phyloP scores from a whole-genome alignment of 2,113 vertebrate species.

The Triplophysa siluroides region DNA sequence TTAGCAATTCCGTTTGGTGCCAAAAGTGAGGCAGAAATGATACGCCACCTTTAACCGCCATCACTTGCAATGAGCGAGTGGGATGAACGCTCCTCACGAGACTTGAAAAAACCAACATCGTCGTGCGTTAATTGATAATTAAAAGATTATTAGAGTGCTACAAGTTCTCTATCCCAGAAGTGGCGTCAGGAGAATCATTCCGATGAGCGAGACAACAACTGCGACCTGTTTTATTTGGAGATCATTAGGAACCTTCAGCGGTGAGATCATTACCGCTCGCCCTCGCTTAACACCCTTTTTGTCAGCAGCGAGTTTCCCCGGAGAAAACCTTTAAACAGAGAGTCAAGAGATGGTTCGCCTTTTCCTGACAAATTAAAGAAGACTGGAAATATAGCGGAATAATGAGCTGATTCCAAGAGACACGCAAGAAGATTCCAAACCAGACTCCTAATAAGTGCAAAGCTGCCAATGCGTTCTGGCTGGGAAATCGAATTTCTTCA shows the following conservation, averaged over 20 bases:
- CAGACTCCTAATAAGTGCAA: constrained; percentile 21
- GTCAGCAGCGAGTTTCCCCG: constrained; percentile 36
- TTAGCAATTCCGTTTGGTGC: too few relatives aligned
- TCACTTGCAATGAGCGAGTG: background rate
- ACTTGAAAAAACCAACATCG: background rate
- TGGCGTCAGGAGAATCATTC: background rate
- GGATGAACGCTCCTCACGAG: background rate
- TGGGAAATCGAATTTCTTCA: constrained; percentile 25
- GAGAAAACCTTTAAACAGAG: constrained; percentile 43
- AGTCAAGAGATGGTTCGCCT: constrained; percentile 11
- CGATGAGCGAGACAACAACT: background rate
- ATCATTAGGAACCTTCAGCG: constrained; percentile 47
- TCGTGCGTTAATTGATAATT: constrained; percentile 31
- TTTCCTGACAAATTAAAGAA: constrained; percentile 39
- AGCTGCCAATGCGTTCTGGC: constrained; percentile 15
- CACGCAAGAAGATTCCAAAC: constrained; percentile 37
- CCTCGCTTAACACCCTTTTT: constrained; percentile 44
- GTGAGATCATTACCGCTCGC: constrained; percentile 41
- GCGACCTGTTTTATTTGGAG: constrained; percentile 39
- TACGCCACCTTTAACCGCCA: background rate
- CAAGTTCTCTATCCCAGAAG: background rate
- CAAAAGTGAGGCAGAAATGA: background rate
- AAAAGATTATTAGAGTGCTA: background rate
- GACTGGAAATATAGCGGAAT: constrained; percentile 26
- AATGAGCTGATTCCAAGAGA: constrained; percentile 48